Evolutionary conservation across 2,888 invertebrate genomes (phyloP).

Genomic region (Chrysolina americana): DNA sequence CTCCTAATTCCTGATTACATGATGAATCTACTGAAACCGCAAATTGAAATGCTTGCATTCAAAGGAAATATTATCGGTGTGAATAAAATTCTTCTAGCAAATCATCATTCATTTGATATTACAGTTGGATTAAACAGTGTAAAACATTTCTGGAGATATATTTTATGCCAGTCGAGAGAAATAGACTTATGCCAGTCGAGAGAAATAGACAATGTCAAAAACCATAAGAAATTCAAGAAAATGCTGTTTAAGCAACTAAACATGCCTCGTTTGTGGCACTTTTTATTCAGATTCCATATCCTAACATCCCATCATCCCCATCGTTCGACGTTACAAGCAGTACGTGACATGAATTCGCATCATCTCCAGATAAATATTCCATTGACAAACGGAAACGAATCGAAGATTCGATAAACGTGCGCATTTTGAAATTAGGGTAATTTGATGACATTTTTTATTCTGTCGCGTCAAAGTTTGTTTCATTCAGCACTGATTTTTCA

Average conservation of each 20-base stretch:
- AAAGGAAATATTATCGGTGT: too few relatives aligned
- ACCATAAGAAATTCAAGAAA: conserved; percentile 26
- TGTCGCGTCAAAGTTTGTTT: neutral
- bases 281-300: conserved; percentile 65
- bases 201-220: conserved; percentile 10
- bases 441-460: neutral
- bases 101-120: too few relatives aligned
- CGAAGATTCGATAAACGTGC: conserved; percentile 9
- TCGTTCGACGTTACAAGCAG: conserved; percentile 65
- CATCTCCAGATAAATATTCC: conserved; percentile 60
- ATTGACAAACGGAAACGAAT: conserved; percentile 57
- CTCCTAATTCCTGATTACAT: too few relatives aligned
- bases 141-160: neutral
- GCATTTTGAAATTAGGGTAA: neutral
- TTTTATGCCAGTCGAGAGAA: neutral
- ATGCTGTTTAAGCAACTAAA: conserved; percentile 62
- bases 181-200: neutral
- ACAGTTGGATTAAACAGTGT: neutral
- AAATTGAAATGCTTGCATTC: too few relatives aligned
- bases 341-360: conserved; percentile 57
- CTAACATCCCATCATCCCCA: conserved; percentile 59
- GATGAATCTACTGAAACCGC: too few relatives aligned
- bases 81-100: too few relatives aligned
- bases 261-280: conserved; percentile 64
- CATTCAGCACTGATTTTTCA: neutral